Percentiles rank a stretch among this genome's conserved stretches.
Evolutionary conservation across 2,797 vertebrate genomes (phyloP).

Genomic region (Euthynnus affinis): DNA sequence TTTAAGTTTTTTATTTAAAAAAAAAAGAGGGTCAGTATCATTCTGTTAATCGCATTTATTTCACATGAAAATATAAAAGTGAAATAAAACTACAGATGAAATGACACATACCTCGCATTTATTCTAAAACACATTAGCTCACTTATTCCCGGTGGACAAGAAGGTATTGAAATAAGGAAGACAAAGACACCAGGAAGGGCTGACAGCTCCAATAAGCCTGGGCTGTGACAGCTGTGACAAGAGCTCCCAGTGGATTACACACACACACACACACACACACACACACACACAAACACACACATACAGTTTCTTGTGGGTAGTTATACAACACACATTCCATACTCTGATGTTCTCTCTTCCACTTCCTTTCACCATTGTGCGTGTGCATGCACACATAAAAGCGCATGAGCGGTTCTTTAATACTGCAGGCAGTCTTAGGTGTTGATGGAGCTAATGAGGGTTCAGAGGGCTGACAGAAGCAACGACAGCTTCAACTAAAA

Average conservation of each 20-base stretch:
- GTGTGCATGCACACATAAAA: background rate
- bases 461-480: conserved; percentile 11
- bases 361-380: background rate
- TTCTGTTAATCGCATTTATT: background rate
- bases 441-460: conserved; percentile 20
- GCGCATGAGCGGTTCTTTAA: background rate
- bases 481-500: conserved; percentile 4
- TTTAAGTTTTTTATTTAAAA: background rate
- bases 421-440: conserved; percentile 14
- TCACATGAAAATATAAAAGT: background rate
- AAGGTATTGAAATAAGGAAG: conserved; percentile 25
- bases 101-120: background rate
- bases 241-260: conserved; percentile 38
- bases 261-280: conserved; percentile 2
- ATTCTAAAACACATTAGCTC: background rate
- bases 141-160: conserved; percentile 14
- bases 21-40: background rate
- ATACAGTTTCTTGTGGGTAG: background rate
- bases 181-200: conserved; percentile 36
- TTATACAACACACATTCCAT: background rate
- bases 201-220: conserved; percentile 41
- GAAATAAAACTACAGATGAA: conserved; percentile 8
- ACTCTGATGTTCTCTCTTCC: background rate
- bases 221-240: conserved; percentile 53
- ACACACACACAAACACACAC: background rate